Base-by-base conservation (phyloP, 2,888 invertebrate species). In the Diaprepes abbreviatus region DNA sequence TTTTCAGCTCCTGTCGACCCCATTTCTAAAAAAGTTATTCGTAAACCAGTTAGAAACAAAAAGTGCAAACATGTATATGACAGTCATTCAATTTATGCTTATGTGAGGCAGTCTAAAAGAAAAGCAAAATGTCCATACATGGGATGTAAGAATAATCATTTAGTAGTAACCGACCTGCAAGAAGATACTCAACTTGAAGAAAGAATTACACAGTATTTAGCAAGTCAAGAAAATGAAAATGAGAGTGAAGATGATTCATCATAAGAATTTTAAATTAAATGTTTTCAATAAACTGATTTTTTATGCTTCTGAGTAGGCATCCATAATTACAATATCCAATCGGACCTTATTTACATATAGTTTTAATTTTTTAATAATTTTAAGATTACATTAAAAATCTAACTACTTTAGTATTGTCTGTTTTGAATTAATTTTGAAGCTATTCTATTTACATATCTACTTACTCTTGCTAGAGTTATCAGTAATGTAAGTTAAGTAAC, bases 31-130 rank as follows among this genome's bases (percentile, higher is more conserved):
- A 69, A 31, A 1, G 67, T 77, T 9, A 79, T 82, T 33, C 72
- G 60, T 57, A 76, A 78, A 35, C 79, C 81, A 5, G 76, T 77
- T 48, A 75, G 75, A 40, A 81, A 77, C 63, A 76, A 59, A 33
- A 74, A 59, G 21, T 82, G 82, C 69, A 79, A 79, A n/a, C 82
- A 82, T 70, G 72, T 79, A 5, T 82, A 81, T 73, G 79, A 82
- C 59, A 66, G 75, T 19, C 67, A 76, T 3, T 77, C 77, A 7
- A 81, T 82, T 66, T 57, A 74, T 10, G 72, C 74, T 33, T 79
- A 80, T 67, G 78, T 82, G 12, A 78, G 77, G 58, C 72, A 74
- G 14, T 75, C 72, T 52, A 78, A 75, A 60, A 74, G 72, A 31
- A 77, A 74, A 63, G 78, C 79, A 6, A 79, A 76, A 64, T 82